These are phyloP conservation scores for Thera obeliscata DNA, from an alignment of 2,888 invertebrate genomes.

Conservation along the genomic window DNA sequence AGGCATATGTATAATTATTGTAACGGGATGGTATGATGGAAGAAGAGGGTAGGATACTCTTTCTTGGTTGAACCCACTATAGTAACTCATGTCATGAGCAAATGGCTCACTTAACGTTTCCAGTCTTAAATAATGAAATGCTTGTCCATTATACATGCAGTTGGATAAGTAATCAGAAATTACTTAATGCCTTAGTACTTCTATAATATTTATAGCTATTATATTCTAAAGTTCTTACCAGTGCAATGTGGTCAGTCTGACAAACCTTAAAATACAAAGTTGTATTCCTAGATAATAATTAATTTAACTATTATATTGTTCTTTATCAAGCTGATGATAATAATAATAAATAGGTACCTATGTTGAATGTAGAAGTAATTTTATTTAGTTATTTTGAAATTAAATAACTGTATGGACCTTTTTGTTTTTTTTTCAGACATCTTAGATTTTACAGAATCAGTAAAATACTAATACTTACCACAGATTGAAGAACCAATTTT, in stretches of 20 bases:
- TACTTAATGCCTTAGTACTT: conserved; percentile 1
- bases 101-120: too few species aligned
- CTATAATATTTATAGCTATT: not conserved
- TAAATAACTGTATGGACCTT: conserved; percentile 47
- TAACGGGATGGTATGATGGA: not conserved
- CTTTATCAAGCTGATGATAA: conserved; percentile 36
- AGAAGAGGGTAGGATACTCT: too few species aligned
- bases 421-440: conserved; percentile 21
- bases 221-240: not conserved
- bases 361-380: conserved; percentile 49
- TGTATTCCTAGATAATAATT: conserved; percentile 44
- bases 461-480: too few species aligned
- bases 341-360: conserved; percentile 24
- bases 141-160: not conserved
- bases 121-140: too few species aligned
- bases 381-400: conserved; percentile 56
- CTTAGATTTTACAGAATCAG: too few species aligned
- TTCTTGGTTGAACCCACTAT: too few species aligned
- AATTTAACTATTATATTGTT: conserved; percentile 35
- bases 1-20: not conserved
- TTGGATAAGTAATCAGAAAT: not conserved
- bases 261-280: conserved; percentile 10
- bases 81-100: too few species aligned
- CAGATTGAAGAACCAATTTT: too few species aligned
- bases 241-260: conserved; percentile 10